Evolutionary conservation across 1,140 invertebrate genomes (phyloP).

Genomic region (Drosophila sp.): DNA sequence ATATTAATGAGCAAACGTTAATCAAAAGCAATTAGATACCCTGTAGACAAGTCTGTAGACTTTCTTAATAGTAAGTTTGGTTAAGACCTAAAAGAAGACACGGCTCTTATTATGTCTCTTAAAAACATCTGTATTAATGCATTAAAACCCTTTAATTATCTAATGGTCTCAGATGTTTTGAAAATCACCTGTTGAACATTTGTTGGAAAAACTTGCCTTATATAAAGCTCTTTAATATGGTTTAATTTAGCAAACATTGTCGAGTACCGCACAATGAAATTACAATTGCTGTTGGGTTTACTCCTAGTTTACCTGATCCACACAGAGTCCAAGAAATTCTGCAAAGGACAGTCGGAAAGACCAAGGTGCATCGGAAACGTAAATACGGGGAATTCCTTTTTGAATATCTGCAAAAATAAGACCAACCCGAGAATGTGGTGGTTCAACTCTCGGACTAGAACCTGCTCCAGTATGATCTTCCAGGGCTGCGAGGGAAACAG

Average conservation of each 20-base stretch:
- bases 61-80: too few species aligned
- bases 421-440: conserved; percentile 2
- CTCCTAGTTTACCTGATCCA: neutral
- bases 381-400: neutral
- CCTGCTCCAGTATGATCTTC: neutral
- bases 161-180: neutral
- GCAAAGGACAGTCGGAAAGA: neutral
- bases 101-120: neutral
- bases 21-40: too few species aligned
- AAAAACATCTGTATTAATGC: neutral
- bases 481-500: neutral
- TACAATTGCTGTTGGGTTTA: neutral
- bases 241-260: neutral
- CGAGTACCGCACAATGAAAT: neutral
- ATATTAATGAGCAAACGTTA: too few species aligned
- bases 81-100: too few species aligned
- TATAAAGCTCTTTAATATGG: neutral
- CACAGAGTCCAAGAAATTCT: neutral
- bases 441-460: neutral
- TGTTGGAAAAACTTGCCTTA: neutral
- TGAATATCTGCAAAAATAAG: neutral
- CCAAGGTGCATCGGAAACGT: neutral
- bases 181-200: neutral
- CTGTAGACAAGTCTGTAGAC: too few species aligned
- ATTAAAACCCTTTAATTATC: too few species aligned